Conservation (phyloP, 2,797 vertebrate genomes). For the Valencia hispanica region DNA sequence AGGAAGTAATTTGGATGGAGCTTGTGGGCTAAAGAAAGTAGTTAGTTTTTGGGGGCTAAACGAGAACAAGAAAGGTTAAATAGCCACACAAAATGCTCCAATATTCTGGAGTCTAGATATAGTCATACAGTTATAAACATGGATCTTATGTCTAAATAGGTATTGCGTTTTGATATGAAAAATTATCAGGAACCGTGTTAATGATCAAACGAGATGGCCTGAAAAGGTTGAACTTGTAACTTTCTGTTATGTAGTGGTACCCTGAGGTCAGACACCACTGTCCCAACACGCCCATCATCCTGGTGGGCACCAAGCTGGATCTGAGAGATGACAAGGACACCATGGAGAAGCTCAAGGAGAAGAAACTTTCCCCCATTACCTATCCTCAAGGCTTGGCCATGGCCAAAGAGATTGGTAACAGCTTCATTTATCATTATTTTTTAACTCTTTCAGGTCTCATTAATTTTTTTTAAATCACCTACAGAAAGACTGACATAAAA, state of each 20-base stretch:
- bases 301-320: slow-evolving; percentile 97
- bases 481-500: not conserved
- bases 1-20: not conserved
- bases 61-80: not conserved
- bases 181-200: not conserved
- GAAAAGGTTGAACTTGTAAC: not conserved
- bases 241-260: slow-evolving; percentile 86
- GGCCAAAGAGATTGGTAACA: slow-evolving; percentile 97
- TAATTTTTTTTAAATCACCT: not conserved
- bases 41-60: not conserved
- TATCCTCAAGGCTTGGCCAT: slow-evolving; percentile 96
- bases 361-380: slow-evolving; percentile 95
- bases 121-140: not conserved
- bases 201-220: not conserved
- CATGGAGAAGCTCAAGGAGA: slow-evolving; percentile 95
- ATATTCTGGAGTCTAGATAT: not conserved
- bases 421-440: not conserved
- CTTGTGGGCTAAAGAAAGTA: not conserved
- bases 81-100: not conserved
- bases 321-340: slow-evolving; percentile 98
- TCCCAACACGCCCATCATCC: slow-evolving; percentile 96
- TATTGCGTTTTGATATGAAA: not conserved
- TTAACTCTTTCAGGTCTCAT: not conserved
- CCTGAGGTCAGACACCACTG: slow-evolving; percentile 97
- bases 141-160: not conserved